phyloP scores from a whole-genome alignment of 2,113 vertebrate species.

The Hemicordylus capensis region DNA sequence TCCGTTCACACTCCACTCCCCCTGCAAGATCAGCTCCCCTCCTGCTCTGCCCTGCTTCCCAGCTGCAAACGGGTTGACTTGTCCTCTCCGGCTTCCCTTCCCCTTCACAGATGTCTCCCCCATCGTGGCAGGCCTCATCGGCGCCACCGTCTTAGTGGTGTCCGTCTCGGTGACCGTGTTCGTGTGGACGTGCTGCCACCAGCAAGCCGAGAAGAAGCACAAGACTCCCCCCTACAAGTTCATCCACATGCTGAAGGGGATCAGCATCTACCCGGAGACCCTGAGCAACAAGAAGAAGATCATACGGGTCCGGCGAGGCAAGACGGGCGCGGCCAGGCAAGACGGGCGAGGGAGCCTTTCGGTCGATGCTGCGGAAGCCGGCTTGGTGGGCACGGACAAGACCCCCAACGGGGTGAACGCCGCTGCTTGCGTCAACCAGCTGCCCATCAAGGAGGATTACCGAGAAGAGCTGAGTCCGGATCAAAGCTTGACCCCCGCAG shows the following conservation, averaged over 20 bases:
- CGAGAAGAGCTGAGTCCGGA: slow-evolving; percentile 84
- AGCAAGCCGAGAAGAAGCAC: slow-evolving; percentile 83
- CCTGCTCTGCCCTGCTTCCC: no score
- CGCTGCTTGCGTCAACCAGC: slow-evolving; percentile 71
- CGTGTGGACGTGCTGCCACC: slow-evolving; percentile 95
- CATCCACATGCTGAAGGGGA: slow-evolving; percentile 98
- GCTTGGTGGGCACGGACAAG: slow-evolving; percentile 67
- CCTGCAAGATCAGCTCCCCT: no score
- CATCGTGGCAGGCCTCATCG: slow-evolving; percentile 91
- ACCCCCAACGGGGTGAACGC: slow-evolving; percentile 34
- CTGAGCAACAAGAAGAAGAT: slow-evolving; percentile 92
- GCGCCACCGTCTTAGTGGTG: slow-evolving; percentile 90
- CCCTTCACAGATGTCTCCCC: slow-evolving; percentile 89
- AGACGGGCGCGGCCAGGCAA: slow-evolving; percentile 59
- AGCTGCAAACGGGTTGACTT: no score
- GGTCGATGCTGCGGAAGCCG: slow-evolving; percentile 81
- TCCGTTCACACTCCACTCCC: no score
- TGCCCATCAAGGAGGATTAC: slow-evolving; percentile 84
- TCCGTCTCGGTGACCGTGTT: slow-evolving; percentile 88
- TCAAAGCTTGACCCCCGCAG: slow-evolving; percentile 83
- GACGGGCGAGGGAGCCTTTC: slow-evolving; percentile 68
- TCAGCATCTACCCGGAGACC: slow-evolving; percentile 96
- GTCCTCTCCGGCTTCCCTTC: no score
- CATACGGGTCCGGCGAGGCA: slow-evolving; percentile 77
- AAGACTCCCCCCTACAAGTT: slow-evolving; percentile 93